A percentile compares a stretch with the other conserved stretches of the same genome.
Evolutionary conservation across 2,797 vertebrate species (phyloP).

Genomic region (Zenarchopterus dispar): DNA sequence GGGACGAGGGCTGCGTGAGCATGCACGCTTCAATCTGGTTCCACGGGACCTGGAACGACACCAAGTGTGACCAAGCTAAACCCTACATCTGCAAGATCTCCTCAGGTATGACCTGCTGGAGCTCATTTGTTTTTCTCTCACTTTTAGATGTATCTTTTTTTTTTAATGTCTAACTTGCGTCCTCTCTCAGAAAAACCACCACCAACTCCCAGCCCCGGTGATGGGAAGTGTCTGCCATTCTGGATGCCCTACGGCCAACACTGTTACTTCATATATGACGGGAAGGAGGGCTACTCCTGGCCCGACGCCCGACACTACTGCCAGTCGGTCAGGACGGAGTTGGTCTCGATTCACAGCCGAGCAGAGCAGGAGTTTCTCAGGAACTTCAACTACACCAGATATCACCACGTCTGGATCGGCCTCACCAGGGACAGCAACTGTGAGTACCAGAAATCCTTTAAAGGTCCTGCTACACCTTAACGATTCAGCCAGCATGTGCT

Average conservation of each 20-base stretch:
- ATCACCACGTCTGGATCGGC: constrained; percentile 83
- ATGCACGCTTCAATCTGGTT: constrained; percentile 65
- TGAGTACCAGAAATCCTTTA: too few relatives aligned
- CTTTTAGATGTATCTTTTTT: too few relatives aligned
- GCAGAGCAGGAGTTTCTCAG: constrained; percentile 81
- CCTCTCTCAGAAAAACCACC: constrained; percentile 71
- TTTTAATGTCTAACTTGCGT: background rate
- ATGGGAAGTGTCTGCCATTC: constrained; percentile 64
- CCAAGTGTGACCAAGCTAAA: constrained; percentile 71
- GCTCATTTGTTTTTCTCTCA: background rate
- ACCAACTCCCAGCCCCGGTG: constrained; percentile 72
- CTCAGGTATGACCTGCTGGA: constrained; percentile 58
- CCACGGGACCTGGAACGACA: constrained; percentile 86
- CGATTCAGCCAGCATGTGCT: too few relatives aligned
- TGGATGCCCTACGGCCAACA: constrained; percentile 68
- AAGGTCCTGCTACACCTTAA: too few relatives aligned
- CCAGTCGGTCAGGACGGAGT: constrained; percentile 44
- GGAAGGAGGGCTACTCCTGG: constrained; percentile 76
- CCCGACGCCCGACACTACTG: constrained; percentile 74
- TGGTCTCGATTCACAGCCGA: constrained; percentile 82
- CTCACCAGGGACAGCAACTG: constrained; percentile 79
- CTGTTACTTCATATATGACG: constrained; percentile 76
- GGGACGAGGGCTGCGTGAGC: constrained; percentile 81
- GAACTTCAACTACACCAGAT: constrained; percentile 71
- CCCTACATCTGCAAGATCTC: constrained; percentile 84